Evolutionary conservation across 2,888 invertebrate genomes (phyloP).

Genomic region (Abrostola triplasia): DNA sequence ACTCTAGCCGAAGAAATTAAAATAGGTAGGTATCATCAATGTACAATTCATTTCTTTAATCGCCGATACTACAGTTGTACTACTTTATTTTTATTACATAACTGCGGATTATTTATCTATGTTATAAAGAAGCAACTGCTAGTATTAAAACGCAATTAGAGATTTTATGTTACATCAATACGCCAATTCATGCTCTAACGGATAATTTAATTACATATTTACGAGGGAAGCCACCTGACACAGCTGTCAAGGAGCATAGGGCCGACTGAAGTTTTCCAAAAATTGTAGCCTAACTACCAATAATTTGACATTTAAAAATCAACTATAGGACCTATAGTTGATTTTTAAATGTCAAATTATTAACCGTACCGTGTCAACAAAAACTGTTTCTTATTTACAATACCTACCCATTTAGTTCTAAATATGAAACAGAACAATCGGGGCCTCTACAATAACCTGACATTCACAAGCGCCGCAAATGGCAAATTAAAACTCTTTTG

Average conservation of each 20-base stretch:
- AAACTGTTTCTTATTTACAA: slow-evolving; percentile 22
- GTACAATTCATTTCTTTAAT: background rate
- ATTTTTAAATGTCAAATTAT: too few relatives aligned
- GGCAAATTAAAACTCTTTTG: slow-evolving; percentile 57
- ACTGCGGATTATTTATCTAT: background rate
- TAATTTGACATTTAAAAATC: too few relatives aligned
- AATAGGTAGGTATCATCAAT: slow-evolving; percentile 6
- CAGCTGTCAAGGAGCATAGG: background rate
- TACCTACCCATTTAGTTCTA: slow-evolving; percentile 25
- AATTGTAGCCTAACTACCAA: too few relatives aligned
- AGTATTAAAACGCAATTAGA: slow-evolving; percentile 5
- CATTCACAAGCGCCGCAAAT: slow-evolving; percentile 53
- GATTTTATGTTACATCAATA: slow-evolving; percentile 5
- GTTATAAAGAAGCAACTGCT: slow-evolving; percentile 17
- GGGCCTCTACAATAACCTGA: slow-evolving; percentile 45
- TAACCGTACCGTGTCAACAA: too few relatives aligned
- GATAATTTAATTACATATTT: background rate
- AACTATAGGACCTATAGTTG: too few relatives aligned
- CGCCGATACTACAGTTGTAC: background rate
- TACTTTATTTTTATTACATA: slow-evolving; percentile 17
- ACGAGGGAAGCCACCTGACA: background rate
- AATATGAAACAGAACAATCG: slow-evolving; percentile 38
- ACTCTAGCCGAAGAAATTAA: slow-evolving; percentile 7
- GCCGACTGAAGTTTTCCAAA: too few relatives aligned
- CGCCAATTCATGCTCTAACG: background rate